A percentile compares a stretch with the other conserved stretches of the same genome.
phyloP scores from a whole-genome alignment of 2,797 vertebrate species.

The Gastrophryne carolinensis region DNA sequence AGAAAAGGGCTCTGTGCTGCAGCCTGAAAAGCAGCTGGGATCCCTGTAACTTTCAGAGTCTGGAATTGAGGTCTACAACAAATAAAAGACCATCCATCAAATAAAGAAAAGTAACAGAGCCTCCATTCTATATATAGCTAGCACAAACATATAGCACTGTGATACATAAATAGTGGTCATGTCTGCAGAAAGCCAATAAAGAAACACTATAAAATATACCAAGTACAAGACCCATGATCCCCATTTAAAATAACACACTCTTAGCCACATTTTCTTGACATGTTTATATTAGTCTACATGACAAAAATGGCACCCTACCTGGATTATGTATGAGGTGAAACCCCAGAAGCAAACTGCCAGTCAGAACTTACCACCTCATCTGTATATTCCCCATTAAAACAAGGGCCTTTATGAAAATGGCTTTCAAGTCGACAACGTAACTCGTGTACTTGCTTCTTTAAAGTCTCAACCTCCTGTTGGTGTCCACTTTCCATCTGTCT shows the following conservation, averaged over 20 bases:
- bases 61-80: conserved; percentile 88
- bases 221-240: too few species aligned
- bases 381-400: conserved; percentile 86
- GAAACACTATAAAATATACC: too few species aligned
- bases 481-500: conserved; percentile 94
- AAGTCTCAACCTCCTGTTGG: conserved; percentile 91
- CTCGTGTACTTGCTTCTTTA: conserved; percentile 95
- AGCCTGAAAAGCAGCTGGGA: conserved; percentile 94
- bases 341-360: neutral
- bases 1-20: conserved; percentile 97
- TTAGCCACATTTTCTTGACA: too few species aligned
- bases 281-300: too few species aligned
- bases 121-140: too few species aligned
- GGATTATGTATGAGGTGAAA: neutral
- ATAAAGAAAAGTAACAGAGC: too few species aligned
- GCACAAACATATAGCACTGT: too few species aligned
- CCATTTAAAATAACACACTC: too few species aligned
- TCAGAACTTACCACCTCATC: conserved; percentile 89
- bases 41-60: conserved; percentile 94
- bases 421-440: conserved; percentile 89
- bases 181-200: too few species aligned
- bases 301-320: neutral
- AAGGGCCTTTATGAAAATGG: conserved; percentile 76
- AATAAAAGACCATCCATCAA: too few species aligned
- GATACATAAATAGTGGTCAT: too few species aligned